Percentiles rank a stretch among this genome's conserved stretches.
Conservation (phyloP, 2,113 vertebrate species). For the Clinocottus analis region DNA sequence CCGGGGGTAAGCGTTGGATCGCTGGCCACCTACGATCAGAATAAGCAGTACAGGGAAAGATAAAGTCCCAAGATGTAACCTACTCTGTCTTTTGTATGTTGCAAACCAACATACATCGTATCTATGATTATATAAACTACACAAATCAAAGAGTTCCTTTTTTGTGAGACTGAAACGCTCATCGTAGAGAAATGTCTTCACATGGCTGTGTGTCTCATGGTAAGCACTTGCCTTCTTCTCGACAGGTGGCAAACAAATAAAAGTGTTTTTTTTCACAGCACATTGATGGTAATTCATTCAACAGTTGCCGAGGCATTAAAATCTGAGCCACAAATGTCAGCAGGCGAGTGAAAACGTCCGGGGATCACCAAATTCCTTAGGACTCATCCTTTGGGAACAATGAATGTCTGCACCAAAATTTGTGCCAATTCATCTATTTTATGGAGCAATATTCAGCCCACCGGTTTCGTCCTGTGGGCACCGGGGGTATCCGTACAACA, state of each 20-base stretch:
- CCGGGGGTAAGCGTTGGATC: slow-evolving; percentile 53
- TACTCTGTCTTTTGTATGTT: slow-evolving; percentile 17
- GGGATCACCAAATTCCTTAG: not conserved
- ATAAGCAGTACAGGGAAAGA: slow-evolving; percentile 41
- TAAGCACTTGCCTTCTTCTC: not conserved
- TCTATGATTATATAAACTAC: not conserved
- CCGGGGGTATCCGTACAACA: too few species aligned
- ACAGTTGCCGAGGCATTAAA: not conserved
- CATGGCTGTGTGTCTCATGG: not conserved
- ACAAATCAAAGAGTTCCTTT: not conserved
- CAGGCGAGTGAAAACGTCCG: not conserved
- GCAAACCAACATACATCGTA: not conserved
- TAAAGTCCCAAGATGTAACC: slow-evolving; percentile 27
- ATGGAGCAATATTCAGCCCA: not conserved
- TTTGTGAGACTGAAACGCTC: not conserved
- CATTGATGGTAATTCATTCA: not conserved
- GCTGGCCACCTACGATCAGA: slow-evolving; percentile 52
- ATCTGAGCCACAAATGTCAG: not conserved
- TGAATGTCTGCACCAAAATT: not conserved
- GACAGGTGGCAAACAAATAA: not conserved
- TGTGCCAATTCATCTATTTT: not conserved
- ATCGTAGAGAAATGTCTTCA: not conserved
- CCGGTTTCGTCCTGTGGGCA: not conserved
- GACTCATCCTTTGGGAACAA: not conserved
- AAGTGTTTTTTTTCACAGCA: not conserved